phyloP scores from a whole-genome alignment of 2,888 invertebrate genomes.

The Meteorus cinctellus region DNA sequence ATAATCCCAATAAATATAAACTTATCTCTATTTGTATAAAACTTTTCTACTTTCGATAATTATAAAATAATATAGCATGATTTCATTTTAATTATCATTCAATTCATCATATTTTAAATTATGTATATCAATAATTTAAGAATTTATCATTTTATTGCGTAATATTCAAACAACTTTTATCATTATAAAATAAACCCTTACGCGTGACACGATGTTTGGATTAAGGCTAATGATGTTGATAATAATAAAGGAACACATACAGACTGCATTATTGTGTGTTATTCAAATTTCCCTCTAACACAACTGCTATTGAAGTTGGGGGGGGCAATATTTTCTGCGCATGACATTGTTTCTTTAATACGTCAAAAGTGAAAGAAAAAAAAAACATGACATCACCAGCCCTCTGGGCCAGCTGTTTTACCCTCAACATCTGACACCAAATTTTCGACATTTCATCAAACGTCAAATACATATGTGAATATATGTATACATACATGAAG shows the following conservation, averaged over 20 bases:
- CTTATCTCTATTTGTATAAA: conserved; percentile 38
- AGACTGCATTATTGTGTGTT: conserved; percentile 57
- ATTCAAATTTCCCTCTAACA: not conserved
- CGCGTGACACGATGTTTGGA: conserved; percentile 38
- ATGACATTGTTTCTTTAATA: not conserved
- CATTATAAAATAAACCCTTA: conserved; percentile 3
- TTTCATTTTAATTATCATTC: conserved; percentile 29
- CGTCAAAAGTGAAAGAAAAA: not conserved
- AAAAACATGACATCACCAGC: not conserved
- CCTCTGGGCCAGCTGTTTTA: conserved; percentile 8
- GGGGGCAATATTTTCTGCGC: not conserved
- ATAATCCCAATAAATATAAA: not conserved
- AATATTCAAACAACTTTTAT: not conserved
- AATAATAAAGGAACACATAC: conserved; percentile 59
- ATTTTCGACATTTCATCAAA: not conserved
- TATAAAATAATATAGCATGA: conserved; percentile 9
- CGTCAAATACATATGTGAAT: not conserved
- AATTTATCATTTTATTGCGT: not conserved
- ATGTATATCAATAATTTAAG: not conserved
- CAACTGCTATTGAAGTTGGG: not conserved
- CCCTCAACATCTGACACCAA: not conserved
- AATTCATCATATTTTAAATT: conserved; percentile 1
- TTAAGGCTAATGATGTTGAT: conserved; percentile 61
- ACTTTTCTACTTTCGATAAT: conserved; percentile 42
- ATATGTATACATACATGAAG: too few relatives aligned